These are phyloP conservation scores for Rallus crepitans DNA, from an alignment of 2,797 vertebrate genomes.

Conservation along the genomic window DNA sequence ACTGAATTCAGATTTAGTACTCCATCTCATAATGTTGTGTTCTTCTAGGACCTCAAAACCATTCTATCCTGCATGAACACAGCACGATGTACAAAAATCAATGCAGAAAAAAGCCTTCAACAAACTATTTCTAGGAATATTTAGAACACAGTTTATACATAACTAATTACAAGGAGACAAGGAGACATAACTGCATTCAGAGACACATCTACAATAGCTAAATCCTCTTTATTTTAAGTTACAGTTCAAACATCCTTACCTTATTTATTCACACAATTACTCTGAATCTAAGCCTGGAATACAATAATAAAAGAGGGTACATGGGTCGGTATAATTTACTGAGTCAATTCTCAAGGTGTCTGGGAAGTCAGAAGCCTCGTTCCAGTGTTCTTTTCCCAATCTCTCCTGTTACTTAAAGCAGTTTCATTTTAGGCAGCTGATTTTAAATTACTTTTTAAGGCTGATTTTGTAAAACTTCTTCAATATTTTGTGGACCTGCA, in stretches of 20 bases:
- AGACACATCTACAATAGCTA: background rate
- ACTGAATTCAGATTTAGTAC: background rate
- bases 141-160: background rate
- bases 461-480: conserved; percentile 44
- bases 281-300: background rate
- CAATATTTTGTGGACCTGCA: conserved; percentile 45
- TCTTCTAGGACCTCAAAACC: background rate
- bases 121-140: background rate
- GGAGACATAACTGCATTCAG: background rate
- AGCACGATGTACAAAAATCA: background rate
- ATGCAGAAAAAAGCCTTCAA: background rate
- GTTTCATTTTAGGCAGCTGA: conserved; percentile 4
- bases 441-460: conserved; percentile 34
- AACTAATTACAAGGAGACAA: background rate
- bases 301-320: background rate
- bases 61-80: background rate
- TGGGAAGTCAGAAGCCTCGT: background rate
- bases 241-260: background rate
- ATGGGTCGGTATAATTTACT: background rate
- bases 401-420: background rate
- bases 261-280: conserved; percentile 8
- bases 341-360: background rate
- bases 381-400: background rate
- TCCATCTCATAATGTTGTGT: background rate
- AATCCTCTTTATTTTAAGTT: background rate